Base-by-base conservation (phyloP, 2,113 vertebrate genomes). In the Myodes glareolus region DNA sequence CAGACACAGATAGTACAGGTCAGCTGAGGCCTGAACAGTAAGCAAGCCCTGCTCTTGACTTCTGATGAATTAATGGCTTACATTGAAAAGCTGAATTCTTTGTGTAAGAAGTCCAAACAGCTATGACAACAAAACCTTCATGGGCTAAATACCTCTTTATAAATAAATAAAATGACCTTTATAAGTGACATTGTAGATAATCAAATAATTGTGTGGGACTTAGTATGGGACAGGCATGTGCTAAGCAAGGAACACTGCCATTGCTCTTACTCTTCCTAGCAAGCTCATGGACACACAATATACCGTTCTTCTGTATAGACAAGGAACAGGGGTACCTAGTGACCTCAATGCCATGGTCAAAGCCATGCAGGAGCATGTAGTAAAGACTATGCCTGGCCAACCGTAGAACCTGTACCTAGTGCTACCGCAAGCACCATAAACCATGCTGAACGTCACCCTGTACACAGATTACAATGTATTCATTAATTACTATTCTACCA, bases 131-230 rank as follows among this genome's bases (percentile, higher is more conserved):
- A 68, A 84, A 73, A 67, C 6, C 27, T 21, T 58, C 5, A 21
- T n/a, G n/a, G n/a, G n/a, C n/a, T n/a, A n/a, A n/a, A n/a, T n/a
- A n/a, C n/a, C n/a, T n/a, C n/a, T n/a, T n/a, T n/a, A n/a, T n/a
- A n/a, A n/a, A n/a, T n/a, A n/a, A n/a, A n/a, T n/a, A n/a, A n/a
- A n/a, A n/a, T n/a, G n/a, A n/a, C n/a, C n/a, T n/a, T n/a, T 45
- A 82, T 68, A 70, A 80, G 88, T 80, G 76, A 80, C 50, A 65
- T 42, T 90, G 70, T 68, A 95, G 68, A 80, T 72, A 75, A 84
- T 68, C 92, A 73, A 75, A 80, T 21, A 33, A 33, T 77, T 52
- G 16, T 55, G 13, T 9, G 39, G 45, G 65, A 81, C 31, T 80
- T 73, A 63, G 19, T 45, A 12, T 1, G 27, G 45, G 84, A 39